Evolutionary conservation across 2,888 invertebrate genomes (phyloP).

Genomic region (Hermaeophaga mercurialis): DNA sequence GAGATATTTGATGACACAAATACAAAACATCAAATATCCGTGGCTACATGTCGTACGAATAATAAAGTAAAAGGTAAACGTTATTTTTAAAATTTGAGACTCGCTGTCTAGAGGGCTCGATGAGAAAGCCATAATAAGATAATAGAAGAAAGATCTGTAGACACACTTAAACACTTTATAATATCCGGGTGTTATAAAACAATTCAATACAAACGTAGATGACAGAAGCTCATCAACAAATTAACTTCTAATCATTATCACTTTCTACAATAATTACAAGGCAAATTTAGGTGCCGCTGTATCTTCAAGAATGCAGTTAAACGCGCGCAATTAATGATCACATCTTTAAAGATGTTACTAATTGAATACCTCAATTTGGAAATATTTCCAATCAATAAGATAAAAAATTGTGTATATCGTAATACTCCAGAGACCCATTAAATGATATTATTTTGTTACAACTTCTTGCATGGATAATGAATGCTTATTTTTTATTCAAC

Average conservation of each 20-base stretch:
- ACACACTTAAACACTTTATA: neutral
- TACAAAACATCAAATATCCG: no score
- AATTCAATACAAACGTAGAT: conserved; percentile 6
- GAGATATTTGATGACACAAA: no score
- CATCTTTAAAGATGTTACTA: conserved; percentile 12
- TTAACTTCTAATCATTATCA: conserved; percentile 25
- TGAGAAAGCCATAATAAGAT: no score
- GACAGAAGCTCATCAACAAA: conserved; percentile 16
- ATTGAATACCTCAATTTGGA: conserved; percentile 22
- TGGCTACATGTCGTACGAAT: no score
- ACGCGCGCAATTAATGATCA: conserved; percentile 13
- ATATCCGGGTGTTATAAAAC: conserved; percentile 23
- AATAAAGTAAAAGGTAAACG: no score
- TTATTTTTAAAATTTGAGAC: no score
- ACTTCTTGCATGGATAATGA: no score
- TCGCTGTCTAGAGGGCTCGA: no score
- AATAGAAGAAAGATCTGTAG: neutral
- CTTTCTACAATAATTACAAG: conserved; percentile 23
- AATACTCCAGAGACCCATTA: conserved; percentile 12
- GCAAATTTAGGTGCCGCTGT: conserved; percentile 23
- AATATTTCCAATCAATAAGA: conserved; percentile 16
- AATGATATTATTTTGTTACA: no score
- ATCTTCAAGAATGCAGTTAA: conserved; percentile 16
- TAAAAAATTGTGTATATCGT: conserved; percentile 3
- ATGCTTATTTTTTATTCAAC: no score